Evolutionary conservation across 2,797 vertebrate genomes (phyloP), one percentile per base, ranked within the genome.

Genomic region (Acipenser oxyrinchus): DNA sequence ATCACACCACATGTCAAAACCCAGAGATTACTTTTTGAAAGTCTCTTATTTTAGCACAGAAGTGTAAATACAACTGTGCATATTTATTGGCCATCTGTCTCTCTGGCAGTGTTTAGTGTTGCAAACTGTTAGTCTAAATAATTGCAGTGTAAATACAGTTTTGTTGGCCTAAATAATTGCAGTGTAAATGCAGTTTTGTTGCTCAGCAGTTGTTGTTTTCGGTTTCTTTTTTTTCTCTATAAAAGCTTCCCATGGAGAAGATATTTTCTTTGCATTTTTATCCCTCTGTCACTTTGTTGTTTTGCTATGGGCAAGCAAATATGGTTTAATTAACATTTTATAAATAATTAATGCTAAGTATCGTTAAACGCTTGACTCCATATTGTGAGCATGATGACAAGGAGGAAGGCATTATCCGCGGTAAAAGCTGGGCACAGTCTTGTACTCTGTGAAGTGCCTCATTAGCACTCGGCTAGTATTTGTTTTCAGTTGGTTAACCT

Each of bases 51-150:
- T 37, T 37, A 37, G 37, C 37, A 37, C 5, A 37, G 23, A 37
- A 37, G 37, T 37, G 37, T 37, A 37, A 37, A 37, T 37, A 37
- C 37, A 37, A 37, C 37, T 37, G 37, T 37, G 37, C 37, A 37
- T 37, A 37, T 89, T 84, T 76, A 78, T 63, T 76, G 80, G 78
- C 86, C 85, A 84, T 88, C 84, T 89, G 86, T 77, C 81, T 75
- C 64, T 69, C 59, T 66, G 67, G 65, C 68, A 68, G 72, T 74
- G 18, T 66, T 74, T 70, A 67, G 66, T 70, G 51, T 6, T 49
- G 64, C 60, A 71, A 68, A 68, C 68, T 72, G 69, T 74, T 73
- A 37, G 37, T 4, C 37, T 37, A 69, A 78, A 72, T 75, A 72
- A 73, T 74, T 73, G 68, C 66, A 68, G 62, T 51, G 10, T 57